Conservation (phyloP, 2,113 vertebrate genomes). For the Gymnogyps californianus region DNA sequence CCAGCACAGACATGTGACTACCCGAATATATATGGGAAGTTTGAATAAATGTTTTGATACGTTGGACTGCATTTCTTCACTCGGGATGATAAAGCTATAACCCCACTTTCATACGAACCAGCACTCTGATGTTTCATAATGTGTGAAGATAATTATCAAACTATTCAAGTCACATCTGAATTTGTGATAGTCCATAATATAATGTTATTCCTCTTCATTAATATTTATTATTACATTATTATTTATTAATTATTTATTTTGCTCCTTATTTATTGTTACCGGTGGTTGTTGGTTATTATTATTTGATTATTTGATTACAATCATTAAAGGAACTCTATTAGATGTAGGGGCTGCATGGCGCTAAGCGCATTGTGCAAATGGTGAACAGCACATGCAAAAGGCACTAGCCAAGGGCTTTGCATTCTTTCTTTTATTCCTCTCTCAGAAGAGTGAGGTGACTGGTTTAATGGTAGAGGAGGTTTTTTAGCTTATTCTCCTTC, state of each 20-base stretch:
- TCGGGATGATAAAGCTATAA: not conserved
- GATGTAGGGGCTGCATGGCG: not conserved
- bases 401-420: not conserved
- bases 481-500: not conserved
- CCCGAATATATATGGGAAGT: not conserved
- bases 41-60: not conserved
- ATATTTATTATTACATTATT: not conserved
- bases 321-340: not conserved
- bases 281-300: not conserved
- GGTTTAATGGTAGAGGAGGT: not conserved
- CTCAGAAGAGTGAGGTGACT: not conserved
- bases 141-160: not conserved
- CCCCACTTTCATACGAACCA: not conserved
- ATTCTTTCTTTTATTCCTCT: not conserved
- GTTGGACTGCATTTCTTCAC: not conserved
- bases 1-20: not conserved
- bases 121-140: not conserved
- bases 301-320: not conserved
- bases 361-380: not conserved
- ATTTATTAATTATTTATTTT: not conserved
- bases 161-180: not conserved
- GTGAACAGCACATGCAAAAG: not conserved
- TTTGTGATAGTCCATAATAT: not conserved
- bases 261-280: not conserved
- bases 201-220: not conserved